Evolutionary conservation across 2,797 vertebrate species (phyloP).

Genomic region (Clarias laeviceps): DNA sequence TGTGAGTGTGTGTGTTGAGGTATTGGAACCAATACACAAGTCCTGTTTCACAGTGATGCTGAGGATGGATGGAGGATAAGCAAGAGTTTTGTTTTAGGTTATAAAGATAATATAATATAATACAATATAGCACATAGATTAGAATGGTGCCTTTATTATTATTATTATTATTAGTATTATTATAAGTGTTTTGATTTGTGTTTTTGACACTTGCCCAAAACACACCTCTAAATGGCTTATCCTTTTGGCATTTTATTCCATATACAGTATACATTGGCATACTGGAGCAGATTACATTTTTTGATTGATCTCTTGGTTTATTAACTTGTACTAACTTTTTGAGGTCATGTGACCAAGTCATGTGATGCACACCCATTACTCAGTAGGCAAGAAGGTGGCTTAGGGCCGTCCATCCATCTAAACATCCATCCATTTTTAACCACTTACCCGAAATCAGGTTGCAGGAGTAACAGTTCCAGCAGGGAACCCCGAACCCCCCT

Average conservation of each 20-base stretch:
- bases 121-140: neutral
- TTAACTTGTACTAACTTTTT: neutral
- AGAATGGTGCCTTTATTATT: neutral
- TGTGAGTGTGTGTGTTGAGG: neutral
- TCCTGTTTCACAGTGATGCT: neutral
- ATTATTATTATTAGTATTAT: neutral
- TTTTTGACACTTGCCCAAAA: neutral
- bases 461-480: too few relatives aligned
- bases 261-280: neutral
- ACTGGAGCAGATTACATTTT: neutral
- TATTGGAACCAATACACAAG: neutral
- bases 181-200: neutral
- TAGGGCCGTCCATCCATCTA: neutral
- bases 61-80: neutral
- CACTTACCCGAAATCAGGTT: too few relatives aligned
- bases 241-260: neutral
- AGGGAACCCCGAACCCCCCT: too few relatives aligned
- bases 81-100: neutral
- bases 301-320: neutral
- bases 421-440: too few relatives aligned
- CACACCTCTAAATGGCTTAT: neutral
- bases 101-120: neutral
- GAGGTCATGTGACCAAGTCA: conserved; percentile 27
- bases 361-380: neutral
- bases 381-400: conserved; percentile 4